Base-by-base conservation (phyloP, 2,113 vertebrate species). In the Amphilophus citrinellus region DNA sequence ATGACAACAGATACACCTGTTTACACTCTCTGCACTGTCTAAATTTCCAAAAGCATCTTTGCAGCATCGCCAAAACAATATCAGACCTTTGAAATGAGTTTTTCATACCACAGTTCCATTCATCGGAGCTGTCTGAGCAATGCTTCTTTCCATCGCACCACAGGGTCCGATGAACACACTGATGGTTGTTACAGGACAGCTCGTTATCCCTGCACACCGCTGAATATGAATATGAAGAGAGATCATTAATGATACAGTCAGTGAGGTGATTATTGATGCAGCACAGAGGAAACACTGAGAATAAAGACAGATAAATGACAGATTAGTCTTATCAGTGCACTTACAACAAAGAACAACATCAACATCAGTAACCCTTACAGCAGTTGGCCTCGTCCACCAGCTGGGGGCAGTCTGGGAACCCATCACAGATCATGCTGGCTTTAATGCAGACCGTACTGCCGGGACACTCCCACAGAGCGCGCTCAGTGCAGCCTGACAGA, bases 401-500 rank as follows among this genome's bases (percentile, higher is more conserved):
- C 80, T 97, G 97, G 37, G 97, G 96, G 87, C 98, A 99, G 93
- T 99, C 98, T 56, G 98, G 97, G 89, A 99, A 97, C 0, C 98
- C 98, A 24, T 99, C 98, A 39, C 98, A 99, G 93, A 99, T 97
- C 96, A 98, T 96, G 0, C 92, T 88, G 87, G 96, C 89, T 79
- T 97, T 96, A 81, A 99, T 97, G 80, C 98, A 99, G 53, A 96
- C 87, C 65, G 96, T 97, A 81, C 95, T 97, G 62, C 94, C 87
- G 0, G 98, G 97, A 92, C 98, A 99, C 93, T 98, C 98, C 97
- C 97, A 99, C 86, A 99, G 96, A 81, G 96, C 96, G 20, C 98
- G 97, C 94, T 98, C 97, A 85, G 86, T 92, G 81, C 98, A 99
- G 10, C 97, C 98, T 99, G 89, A 2, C 61, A 15, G 76, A 77